Base-by-base conservation (phyloP, 1,140 invertebrate species). In the Phortica variegata region DNA sequence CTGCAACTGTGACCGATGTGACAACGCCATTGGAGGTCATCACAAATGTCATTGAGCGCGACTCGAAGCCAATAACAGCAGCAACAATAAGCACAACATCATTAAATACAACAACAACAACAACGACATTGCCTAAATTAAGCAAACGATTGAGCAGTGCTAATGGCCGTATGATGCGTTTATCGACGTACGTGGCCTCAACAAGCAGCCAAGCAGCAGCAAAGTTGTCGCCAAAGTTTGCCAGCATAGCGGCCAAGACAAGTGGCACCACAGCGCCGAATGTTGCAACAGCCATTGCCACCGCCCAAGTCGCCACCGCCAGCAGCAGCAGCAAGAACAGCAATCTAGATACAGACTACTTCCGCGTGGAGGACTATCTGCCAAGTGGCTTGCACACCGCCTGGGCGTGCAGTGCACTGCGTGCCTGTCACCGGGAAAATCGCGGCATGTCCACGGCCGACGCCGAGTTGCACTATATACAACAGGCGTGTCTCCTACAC, bases 391-490 rank as follows among this genome's bases (percentile, higher is more conserved):
- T 84, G 77, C 81, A 77, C 70, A 81, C 63, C 54, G 84, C 75
- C 55, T 86, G 79, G 83, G 87, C 77, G 13, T 54, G 76, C 12
- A 77, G 75, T 69, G 79, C 83, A 59, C 83, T 80, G 77, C 80
- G 80, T 60, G 76, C 83, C 73, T 78, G 82, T 71, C 79, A 82
- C 70, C 65, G 81, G 31, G 88, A 92, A 72, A 87, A 93, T 75
- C 81, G 83, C 38, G 88, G 88, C 15, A 75, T 93, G 52, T 82
- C 85, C 8, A 81, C 84, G 50, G 80, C 82, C 41, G 89, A 93
- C 68, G 91, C 93, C 16, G 85, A 95, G 69, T 77, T 85, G 17
- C 84, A 88, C 54, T 97, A 91, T 76, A 93, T 96, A 61, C 84
- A 88, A 55, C 92, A 96, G 79, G 89, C 93, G 33, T 91, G 91